Evolutionary conservation across 2,888 invertebrate genomes (phyloP).

Genomic region (Argyresthia goedartella): DNA sequence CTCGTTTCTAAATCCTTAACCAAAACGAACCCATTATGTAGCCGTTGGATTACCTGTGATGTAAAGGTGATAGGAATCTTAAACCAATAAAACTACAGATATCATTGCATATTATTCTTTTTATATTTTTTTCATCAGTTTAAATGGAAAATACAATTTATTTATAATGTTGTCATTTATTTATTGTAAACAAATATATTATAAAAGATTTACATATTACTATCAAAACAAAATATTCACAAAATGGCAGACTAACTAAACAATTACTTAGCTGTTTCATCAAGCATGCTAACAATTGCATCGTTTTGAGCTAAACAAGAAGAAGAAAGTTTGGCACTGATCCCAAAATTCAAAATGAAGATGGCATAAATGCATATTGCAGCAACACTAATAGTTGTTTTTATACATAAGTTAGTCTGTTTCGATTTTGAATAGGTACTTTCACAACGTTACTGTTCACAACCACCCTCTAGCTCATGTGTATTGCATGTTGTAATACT

Average conservation of each 20-base stretch:
- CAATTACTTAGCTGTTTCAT: constrained; percentile 64
- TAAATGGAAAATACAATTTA: constrained; percentile 71
- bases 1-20: too few species aligned
- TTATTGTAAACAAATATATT: constrained; percentile 72
- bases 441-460: constrained; percentile 66
- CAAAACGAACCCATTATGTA: too few species aligned
- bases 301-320: constrained; percentile 69
- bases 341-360: constrained; percentile 63
- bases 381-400: constrained; percentile 45
- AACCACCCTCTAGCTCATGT: constrained; percentile 62
- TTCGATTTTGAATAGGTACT: constrained; percentile 67
- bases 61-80: too few species aligned
- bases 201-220: constrained; percentile 72
- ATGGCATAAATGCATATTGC: constrained; percentile 67
- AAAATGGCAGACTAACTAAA: constrained; percentile 72
- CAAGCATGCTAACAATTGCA: constrained; percentile 70
- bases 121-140: constrained; percentile 71
- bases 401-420: constrained; percentile 59
- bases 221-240: constrained; percentile 72
- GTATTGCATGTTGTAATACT: constrained; percentile 54
- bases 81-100: constrained; percentile 50
- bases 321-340: constrained; percentile 70
- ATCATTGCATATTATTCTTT: constrained; percentile 71
- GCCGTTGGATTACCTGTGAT: too few species aligned
- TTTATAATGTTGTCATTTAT: constrained; percentile 71